phyloP scores from a whole-genome alignment of 2,113 vertebrate species.

The Centropus bengalensis region DNA sequence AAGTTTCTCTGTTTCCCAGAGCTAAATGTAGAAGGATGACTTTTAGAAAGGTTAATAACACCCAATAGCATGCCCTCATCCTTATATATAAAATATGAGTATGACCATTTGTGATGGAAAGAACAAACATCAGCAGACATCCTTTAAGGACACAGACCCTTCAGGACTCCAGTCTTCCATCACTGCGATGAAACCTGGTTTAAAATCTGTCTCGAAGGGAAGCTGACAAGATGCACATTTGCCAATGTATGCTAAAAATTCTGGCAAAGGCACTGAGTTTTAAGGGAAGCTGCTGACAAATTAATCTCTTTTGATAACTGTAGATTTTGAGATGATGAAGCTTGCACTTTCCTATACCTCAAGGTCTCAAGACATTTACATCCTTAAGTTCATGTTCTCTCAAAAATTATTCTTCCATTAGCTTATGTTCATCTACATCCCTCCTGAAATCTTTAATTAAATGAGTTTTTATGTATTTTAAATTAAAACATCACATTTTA shows the following conservation, averaged over 20 bases:
- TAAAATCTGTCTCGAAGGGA: background rate
- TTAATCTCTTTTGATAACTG: background rate
- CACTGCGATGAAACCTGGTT: background rate
- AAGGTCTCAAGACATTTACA: background rate
- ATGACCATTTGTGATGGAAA: slow-evolving; percentile 25
- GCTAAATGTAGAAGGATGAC: slow-evolving; percentile 32
- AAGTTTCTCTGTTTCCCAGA: background rate
- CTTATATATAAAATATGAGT: slow-evolving; percentile 27
- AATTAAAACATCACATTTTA: background rate
- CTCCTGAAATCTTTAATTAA: background rate
- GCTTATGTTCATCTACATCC: background rate
- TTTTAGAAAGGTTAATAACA: slow-evolving; percentile 62
- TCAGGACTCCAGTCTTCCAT: background rate
- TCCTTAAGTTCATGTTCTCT: background rate
- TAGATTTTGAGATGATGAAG: background rate
- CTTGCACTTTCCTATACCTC: background rate
- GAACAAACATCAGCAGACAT: background rate
- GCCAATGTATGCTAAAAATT: background rate
- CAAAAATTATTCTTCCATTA: background rate
- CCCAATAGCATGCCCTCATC: background rate
- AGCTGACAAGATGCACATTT: background rate
- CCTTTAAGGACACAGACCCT: background rate
- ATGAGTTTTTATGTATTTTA: background rate
- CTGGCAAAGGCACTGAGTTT: background rate
- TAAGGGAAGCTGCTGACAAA: background rate